Base-by-base conservation (phyloP, 92 coral and sea anemone species). In the Scolanthus callimorphus region DNA sequence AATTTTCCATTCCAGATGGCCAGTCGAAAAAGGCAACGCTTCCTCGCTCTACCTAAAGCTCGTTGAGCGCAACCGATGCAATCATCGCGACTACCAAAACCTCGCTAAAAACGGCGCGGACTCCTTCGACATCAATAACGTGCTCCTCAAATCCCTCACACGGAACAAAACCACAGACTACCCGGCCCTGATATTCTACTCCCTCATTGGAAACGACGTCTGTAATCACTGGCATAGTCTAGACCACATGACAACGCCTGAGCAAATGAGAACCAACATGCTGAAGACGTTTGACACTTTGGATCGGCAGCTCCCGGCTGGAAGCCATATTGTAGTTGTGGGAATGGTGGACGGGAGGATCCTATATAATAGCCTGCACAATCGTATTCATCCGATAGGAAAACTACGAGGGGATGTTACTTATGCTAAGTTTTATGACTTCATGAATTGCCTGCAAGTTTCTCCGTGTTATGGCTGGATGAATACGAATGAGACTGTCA, bases 31-130 rank as follows among this genome's bases (percentile, higher is more conserved):
- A 44, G 99, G 99, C n/a, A 82, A 87, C 49, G 76, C 69, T 20
- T 76, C 91, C 45, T 94, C 99, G 19, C 55, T 94, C 57, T 94
- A 94, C 65, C 58, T 77, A 17, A 90, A 84, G 43, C 66, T 94
- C 3, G 85, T 82, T 78, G 70, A 79, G 46, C 80, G 99, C 27
- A 94, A 94, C 59, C 94, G 67, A 28, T 94, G 99, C 75, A 88
- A 94, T 66, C 99, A 94, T 52, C 73, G 99, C 57, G 99, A 94
- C 67, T 94, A 88, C 23, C 99, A 94, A 73, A 94, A 94, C 69
- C 72, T 94, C 22, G 99, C 82, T 51, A 94, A 94, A 68, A 94
- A 94, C 77, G 99, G 99, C 13, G 99, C 94, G 8, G 90, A 94
- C 41, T 94, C 99, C 11, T 94, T 94, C 64, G 84, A 60, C 20